Evolutionary conservation across 2,113 vertebrate genomes (phyloP), one percentile per base, ranked within the genome.

Genomic region (Cricetomys ansorgei): DNA sequence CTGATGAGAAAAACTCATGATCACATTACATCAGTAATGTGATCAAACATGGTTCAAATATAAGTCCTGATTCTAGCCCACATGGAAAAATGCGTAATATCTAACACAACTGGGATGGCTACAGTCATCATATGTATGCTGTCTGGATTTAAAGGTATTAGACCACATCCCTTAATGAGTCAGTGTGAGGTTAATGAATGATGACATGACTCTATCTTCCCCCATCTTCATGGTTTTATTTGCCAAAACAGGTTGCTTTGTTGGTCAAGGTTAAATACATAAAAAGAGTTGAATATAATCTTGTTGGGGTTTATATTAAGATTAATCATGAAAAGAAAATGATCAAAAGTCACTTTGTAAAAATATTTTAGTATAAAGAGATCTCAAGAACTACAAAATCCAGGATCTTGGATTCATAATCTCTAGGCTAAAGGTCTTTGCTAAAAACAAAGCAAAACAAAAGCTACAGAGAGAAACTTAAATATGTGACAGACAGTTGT

Each of bases 271-370:
- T 93, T 77, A 92, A 7, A 76, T 40, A 72, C 9, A 31, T 89
- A 92, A 59, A 23, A 21, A 43, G 40, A 21, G 8, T 69, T 72
- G 15, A 85, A 57, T 86, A 64, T 96, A 13, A 75, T 87, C 90
- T 72, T 92, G 23, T 89, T 72, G 64, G 34, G 29, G 62, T 88
- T 84, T 37, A 31, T 88, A 70, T 90, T 64, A 94, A 88, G 62
- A 69, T 65, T 76, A 91, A 62, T 37, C 7, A 76, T 81, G n/a
- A 12, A 34, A 94, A 90, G 50, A 50, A 89, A 53, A 77, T 25
- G 40, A 64, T 40, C 40, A 73, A 84, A 85, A 76, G 7, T 5
- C 67, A 88, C 76, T 91, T 75, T 55, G 8, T 50, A 17, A 67
- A 80, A 97, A 53, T 72, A 89, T 70, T 76, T 91, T 70, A 70